phyloP scores from a whole-genome alignment of 2,797 vertebrate genomes.

The Alectoris magna region DNA sequence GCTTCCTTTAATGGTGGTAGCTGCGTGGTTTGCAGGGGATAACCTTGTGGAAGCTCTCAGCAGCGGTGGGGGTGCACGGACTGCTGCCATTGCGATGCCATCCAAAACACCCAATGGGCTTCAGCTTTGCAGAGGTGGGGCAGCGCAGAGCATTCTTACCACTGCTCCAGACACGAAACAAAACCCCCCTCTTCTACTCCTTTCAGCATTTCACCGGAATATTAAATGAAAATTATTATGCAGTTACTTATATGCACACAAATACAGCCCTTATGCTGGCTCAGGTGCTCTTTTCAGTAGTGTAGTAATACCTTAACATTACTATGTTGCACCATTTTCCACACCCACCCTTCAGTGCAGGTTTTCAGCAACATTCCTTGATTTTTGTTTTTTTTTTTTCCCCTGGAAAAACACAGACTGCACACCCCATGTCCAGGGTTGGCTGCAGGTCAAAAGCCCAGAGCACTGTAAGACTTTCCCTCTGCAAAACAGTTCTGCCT shows the following conservation, averaged over 20 bases:
- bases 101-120: rapidly evolving
- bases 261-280: rapidly evolving
- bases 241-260: rapidly evolving
- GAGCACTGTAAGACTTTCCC: background rate
- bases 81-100: background rate
- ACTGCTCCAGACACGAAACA: rapidly evolving
- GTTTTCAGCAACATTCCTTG: background rate
- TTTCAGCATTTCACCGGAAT: rapidly evolving
- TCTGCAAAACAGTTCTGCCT: background rate
- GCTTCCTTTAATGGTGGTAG: background rate
- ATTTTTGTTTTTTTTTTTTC: too few relatives aligned
- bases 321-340: background rate
- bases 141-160: rapidly evolving
- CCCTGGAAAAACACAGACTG: background rate
- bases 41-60: background rate
- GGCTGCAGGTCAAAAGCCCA: background rate
- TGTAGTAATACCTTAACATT: background rate
- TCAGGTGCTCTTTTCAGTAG: rapidly evolving
- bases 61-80: rapidly evolving
- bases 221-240: background rate
- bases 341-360: background rate
- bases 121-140: too few relatives aligned
- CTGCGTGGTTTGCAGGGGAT: background rate
- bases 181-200: rapidly evolving
- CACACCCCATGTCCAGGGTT: rapidly evolving